Percentiles rank a stretch among this genome's conserved stretches.
phyloP scores from a whole-genome alignment of 2,888 invertebrate genomes.

The Dendrolimus houi region DNA sequence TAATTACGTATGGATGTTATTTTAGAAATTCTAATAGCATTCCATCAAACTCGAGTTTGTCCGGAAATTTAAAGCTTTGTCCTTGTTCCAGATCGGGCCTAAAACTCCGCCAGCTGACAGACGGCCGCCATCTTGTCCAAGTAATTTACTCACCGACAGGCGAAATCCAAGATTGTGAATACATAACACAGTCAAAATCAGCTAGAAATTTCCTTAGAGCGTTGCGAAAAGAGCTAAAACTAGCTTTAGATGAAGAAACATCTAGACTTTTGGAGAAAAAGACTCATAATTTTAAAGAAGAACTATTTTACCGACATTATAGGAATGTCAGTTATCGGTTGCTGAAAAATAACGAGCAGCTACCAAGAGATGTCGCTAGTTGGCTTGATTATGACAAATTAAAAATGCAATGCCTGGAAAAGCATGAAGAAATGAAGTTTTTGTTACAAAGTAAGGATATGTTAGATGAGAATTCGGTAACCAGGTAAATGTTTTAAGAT shows the following conservation, averaged over 20 bases:
- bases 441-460: conserved; percentile 53
- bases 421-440: conserved; percentile 53
- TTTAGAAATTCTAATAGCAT: too few relatives aligned
- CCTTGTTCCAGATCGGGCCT: conserved; percentile 71
- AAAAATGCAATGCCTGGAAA: conserved; percentile 70
- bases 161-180: conserved; percentile 81
- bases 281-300: conserved; percentile 27
- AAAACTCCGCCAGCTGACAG: conserved; percentile 80
- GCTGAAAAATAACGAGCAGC: conserved; percentile 55
- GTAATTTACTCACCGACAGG: conserved; percentile 79
- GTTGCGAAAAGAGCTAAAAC: conserved; percentile 74
- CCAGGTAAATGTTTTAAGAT: conserved; percentile 40
- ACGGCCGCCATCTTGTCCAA: conserved; percentile 81
- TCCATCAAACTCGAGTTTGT: too few relatives aligned
- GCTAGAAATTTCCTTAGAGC: conserved; percentile 77
- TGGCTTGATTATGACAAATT: conserved; percentile 78
- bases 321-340: conserved; percentile 74
- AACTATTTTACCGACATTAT: conserved; percentile 57
- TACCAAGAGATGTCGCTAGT: conserved; percentile 65
- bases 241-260: conserved; percentile 53
- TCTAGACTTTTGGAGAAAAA: conserved; percentile 41
- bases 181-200: conserved; percentile 70
- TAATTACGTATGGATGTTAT: too few relatives aligned
- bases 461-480: conserved; percentile 35
- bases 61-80: conserved; percentile 5